Conservation (phyloP, 2,797 vertebrate species). For the Siniperca obscura region DNA sequence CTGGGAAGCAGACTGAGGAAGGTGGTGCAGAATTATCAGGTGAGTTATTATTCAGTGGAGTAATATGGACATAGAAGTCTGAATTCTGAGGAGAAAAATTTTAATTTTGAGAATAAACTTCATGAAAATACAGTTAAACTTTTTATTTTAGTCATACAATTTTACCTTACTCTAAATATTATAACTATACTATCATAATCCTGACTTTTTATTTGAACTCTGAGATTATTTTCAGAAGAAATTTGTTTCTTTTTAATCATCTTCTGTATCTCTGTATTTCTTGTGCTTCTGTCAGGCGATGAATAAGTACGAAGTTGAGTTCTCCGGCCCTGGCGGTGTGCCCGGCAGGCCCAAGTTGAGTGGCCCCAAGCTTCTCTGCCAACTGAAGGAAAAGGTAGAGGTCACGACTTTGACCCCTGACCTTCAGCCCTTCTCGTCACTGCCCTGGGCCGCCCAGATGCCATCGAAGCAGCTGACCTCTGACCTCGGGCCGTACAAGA, state of each 20-base stretch:
- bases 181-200: neutral
- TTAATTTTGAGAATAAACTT: neutral
- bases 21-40: slow-evolving; percentile 88
- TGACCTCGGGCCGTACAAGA: slow-evolving; percentile 82
- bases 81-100: neutral
- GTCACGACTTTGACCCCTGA: slow-evolving; percentile 81
- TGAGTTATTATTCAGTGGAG: slow-evolving; percentile 37
- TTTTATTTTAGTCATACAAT: neutral
- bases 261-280: neutral
- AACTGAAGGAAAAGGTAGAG: slow-evolving; percentile 78
- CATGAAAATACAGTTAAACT: neutral
- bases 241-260: neutral
- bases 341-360: slow-evolving; percentile 65
- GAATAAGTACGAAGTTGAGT: slow-evolving; percentile 85
- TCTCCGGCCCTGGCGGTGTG: slow-evolving; percentile 44
- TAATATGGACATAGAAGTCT: neutral
- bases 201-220: neutral
- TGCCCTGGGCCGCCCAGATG: slow-evolving; percentile 82
- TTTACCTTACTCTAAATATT: neutral
- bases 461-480: slow-evolving; percentile 73
- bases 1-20: slow-evolving; percentile 83
- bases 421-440: slow-evolving; percentile 80
- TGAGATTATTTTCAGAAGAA: neutral
- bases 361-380: slow-evolving; percentile 83
- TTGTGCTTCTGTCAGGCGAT: slow-evolving; percentile 60